Evolutionary conservation across 35 echinoderm and acorn worm genomes (phyloP).

Genomic region (Strongylocentrotus purpuratus): DNA sequence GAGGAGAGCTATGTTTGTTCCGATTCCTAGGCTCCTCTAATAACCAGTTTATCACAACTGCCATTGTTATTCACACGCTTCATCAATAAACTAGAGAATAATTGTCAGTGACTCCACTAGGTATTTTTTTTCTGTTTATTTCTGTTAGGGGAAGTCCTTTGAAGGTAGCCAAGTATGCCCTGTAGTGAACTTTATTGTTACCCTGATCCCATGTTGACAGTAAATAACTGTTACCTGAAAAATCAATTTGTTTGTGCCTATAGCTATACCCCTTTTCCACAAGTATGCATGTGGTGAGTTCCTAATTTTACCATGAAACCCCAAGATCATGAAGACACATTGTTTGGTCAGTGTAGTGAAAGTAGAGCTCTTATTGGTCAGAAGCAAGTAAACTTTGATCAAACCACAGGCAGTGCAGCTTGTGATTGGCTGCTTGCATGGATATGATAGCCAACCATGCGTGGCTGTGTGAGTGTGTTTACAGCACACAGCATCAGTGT

Average conservation of each 20-base stretch:
- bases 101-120: not conserved
- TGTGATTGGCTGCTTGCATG: not conserved
- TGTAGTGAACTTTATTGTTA: conserved; percentile 1
- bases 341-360: conserved; percentile 9
- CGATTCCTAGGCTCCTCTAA: not conserved
- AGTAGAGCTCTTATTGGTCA: not conserved
- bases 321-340: not conserved
- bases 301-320: not conserved
- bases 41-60: not conserved
- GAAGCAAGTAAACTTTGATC: not conserved
- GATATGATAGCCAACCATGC: not conserved
- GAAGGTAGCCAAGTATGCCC: not conserved
- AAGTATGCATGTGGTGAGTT: not conserved
- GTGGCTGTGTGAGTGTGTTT: not conserved
- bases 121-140: not conserved
- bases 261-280: not conserved
- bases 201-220: not conserved
- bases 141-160: not conserved
- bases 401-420: not conserved
- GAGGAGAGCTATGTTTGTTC: not conserved
- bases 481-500: not conserved
- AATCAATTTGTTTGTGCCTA: not conserved
- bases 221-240: not conserved
- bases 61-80: not conserved
- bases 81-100: not conserved